Percentiles rank a stretch among this genome's conserved stretches.
Evolutionary conservation across 2,888 invertebrate genomes (phyloP).

Genomic region (Pseudococcus longispinus): DNA sequence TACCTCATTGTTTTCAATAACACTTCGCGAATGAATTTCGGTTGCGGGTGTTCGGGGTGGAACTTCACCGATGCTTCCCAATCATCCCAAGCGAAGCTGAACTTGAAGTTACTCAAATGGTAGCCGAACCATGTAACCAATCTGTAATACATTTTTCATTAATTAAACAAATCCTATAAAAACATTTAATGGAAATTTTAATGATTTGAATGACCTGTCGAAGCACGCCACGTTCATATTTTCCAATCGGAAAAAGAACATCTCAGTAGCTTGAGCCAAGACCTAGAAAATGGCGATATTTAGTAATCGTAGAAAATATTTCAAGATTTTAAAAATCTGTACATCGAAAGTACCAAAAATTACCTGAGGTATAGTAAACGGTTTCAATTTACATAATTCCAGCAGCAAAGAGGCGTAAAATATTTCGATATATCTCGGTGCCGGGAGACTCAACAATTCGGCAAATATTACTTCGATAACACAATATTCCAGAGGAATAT

Average conservation of each 20-base stretch:
- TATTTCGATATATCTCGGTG: conserved; percentile 86
- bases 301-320: not conserved
- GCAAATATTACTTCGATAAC: conserved; percentile 97
- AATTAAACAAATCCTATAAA: not conserved
- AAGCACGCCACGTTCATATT: conserved; percentile 97
- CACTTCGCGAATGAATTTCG: conserved; percentile 92
- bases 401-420: conserved; percentile 94
- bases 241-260: conserved; percentile 93
- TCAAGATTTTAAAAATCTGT: not conserved
- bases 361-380: conserved; percentile 94
- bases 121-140: conserved; percentile 98
- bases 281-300: conserved; percentile 65
- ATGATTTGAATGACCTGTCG: conserved; percentile 71
- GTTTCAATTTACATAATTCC: conserved; percentile 95
- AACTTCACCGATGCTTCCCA: conserved; percentile 88
- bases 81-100: conserved; percentile 98
- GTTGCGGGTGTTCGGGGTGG: conserved; percentile 88
- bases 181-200: not conserved
- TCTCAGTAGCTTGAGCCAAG: conserved; percentile 96
- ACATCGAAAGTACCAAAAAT: conserved; percentile 6
- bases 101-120: conserved; percentile 98
- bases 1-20: conserved; percentile 89
- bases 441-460: conserved; percentile 91
- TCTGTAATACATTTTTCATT: conserved; percentile 65
- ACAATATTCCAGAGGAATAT: conserved; percentile 96